Conservation (phyloP, 2,888 invertebrate genomes). For the Omphaloscelis lunosa region DNA sequence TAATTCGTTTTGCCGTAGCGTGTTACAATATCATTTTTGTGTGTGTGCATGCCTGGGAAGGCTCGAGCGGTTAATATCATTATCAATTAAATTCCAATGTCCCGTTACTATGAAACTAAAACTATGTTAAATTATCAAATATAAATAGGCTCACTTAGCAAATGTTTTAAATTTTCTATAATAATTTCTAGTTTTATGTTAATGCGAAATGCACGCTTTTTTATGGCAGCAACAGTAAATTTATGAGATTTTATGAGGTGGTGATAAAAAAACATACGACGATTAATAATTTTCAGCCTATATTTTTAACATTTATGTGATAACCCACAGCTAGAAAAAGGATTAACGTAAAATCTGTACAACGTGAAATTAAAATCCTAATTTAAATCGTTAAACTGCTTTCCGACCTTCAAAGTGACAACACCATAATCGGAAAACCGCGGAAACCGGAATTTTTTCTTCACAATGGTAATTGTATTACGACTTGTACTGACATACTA, state of each 20-base stretch:
- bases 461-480: conserved; percentile 55
- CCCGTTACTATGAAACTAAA: conserved; percentile 66
- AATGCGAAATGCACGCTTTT: not conserved
- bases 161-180: conserved; percentile 35
- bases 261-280: too few species aligned
- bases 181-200: conserved; percentile 12
- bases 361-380: not conserved
- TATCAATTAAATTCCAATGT: conserved; percentile 75
- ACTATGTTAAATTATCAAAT: conserved; percentile 63
- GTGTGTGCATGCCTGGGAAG: conserved; percentile 69
- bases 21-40: conserved; percentile 75
- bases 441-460: conserved; percentile 33
- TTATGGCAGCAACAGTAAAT: not conserved
- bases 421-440: conserved; percentile 10
- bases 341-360: not conserved
- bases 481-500: conserved; percentile 43
- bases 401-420: conserved; percentile 10
- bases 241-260: not conserved
- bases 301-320: not conserved
- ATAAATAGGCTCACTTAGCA: conserved; percentile 54
- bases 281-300: not conserved
- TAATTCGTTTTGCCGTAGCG: conserved; percentile 68
- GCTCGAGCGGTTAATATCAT: conserved; percentile 73
- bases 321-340: not conserved
- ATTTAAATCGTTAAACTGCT: not conserved